Evolutionary conservation across 2,113 vertebrate genomes (phyloP).

Genomic region (Notechis scutatus): DNA sequence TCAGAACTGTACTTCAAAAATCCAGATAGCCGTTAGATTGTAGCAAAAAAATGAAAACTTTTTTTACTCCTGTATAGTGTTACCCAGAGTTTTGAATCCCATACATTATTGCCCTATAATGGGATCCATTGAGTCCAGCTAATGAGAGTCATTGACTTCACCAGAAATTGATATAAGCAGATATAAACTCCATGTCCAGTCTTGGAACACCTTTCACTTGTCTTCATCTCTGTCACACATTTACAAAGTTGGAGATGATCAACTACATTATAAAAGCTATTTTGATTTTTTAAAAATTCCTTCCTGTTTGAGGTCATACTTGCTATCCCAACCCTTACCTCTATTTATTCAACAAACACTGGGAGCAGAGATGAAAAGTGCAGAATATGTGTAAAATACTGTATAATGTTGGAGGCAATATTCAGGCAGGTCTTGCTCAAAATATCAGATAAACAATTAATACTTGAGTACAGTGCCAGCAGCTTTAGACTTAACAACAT

Average conservation of each 20-base stretch:
- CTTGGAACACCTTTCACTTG: neutral
- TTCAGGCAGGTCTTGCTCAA: neutral
- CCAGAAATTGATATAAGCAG: neutral
- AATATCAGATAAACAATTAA: neutral
- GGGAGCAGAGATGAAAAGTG: neutral
- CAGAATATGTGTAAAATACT: neutral
- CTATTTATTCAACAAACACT: neutral
- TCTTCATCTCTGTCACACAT: neutral
- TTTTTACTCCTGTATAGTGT: neutral
- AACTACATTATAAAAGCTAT: neutral
- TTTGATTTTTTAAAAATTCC: neutral
- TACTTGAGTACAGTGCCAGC: neutral
- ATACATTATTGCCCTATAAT: neutral
- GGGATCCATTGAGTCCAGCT: neutral
- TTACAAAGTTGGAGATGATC: neutral
- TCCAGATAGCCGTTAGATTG: neutral
- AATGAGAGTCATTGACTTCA: neutral
- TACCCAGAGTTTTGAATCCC: neutral
- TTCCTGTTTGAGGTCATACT: neutral
- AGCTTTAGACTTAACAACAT: neutral
- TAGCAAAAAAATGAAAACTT: neutral
- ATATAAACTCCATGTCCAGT: neutral
- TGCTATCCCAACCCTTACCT: neutral
- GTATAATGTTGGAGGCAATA: neutral
- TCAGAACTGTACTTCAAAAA: neutral